These are phyloP conservation scores for Podarcis siculus DNA, from an alignment of 2,797 vertebrate genomes.

Conservation along the genomic window DNA sequence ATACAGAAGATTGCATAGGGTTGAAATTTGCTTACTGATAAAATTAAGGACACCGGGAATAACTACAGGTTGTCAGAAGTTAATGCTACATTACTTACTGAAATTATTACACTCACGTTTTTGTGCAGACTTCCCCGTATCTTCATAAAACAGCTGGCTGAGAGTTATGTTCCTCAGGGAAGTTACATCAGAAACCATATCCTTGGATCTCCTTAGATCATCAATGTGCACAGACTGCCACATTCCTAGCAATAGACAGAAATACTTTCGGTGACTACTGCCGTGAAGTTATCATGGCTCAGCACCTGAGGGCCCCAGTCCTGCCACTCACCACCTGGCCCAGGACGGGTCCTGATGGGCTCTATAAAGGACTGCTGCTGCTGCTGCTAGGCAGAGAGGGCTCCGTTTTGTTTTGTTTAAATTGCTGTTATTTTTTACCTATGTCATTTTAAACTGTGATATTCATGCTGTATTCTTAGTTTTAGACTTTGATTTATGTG, in stretches of 20 bases:
- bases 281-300: background rate
- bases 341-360: no score
- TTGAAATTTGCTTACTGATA: conserved; percentile 3
- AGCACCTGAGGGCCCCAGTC: no score
- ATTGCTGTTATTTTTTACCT: no score
- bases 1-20: conserved; percentile 21
- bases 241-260: conserved; percentile 76
- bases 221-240: conserved; percentile 95
- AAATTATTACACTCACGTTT: conserved; percentile 72
- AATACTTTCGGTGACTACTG: background rate
- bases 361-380: no score
- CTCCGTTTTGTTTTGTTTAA: no score
- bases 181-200: conserved; percentile 89
- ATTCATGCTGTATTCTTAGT: no score
- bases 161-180: conserved; percentile 87
- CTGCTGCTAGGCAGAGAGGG: no score
- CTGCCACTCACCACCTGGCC: no score
- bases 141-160: conserved; percentile 87
- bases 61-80: conserved; percentile 25
- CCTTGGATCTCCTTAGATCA: conserved; percentile 87
- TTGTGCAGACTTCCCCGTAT: background rate
- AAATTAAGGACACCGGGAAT: conserved; percentile 16
- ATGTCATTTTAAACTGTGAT: no score
- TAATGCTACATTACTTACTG: background rate
- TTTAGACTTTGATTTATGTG: no score